Base-by-base conservation (phyloP, 2,113 vertebrate genomes). In the Puma concolor region DNA sequence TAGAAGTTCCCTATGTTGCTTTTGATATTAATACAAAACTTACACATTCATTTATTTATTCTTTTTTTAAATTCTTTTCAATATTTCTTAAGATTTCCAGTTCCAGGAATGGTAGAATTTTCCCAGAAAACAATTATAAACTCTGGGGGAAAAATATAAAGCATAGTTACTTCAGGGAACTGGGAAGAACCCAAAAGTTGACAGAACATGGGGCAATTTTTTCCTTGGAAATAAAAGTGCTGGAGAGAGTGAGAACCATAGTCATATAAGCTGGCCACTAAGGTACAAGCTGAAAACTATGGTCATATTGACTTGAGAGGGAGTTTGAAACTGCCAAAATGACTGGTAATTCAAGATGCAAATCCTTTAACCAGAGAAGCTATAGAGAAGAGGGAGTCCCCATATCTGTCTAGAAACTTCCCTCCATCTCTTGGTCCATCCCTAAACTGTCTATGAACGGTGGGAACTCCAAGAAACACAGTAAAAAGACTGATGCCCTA, bases 1-100 rank as follows among this genome's bases (percentile, higher is more conserved):
- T 25, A 38, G 10, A 89, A 72, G 4, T 57, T 41, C 3, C 41
- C 21, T n/a, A 7, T 6, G 1, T 64, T 31, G 25, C 9, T 38
- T 82, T 79, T 66, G 14, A 79, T 72, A 50, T 19, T n/a, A 88
- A 31, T 29, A 85, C n/a, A 80, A 84, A 88, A 82, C 79, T 63
- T 38, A 54, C 13, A 44, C 29, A 29, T 9, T n/a, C 80, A 44
- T 77, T 38, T 85, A 7, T 60, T 89, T 90, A 23, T 8, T 86
- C 52, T 90, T 83, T 15, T 94, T 94, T 93, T 36, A 25, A 77
- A 71, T 54, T 83, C 19, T 94, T 94, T 93, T 54, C 36, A 77
- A 71, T 54, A 69, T 69, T 69, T 74, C 3, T 80, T 91, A 38
- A 79, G 27, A 83, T 87, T 84, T 94, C 33, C 19, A 41, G 44